Percentiles rank a stretch among this genome's conserved stretches.
phyloP scores from a whole-genome alignment of 2,113 vertebrate species.

The human (Homo sapiens) region DNA sequence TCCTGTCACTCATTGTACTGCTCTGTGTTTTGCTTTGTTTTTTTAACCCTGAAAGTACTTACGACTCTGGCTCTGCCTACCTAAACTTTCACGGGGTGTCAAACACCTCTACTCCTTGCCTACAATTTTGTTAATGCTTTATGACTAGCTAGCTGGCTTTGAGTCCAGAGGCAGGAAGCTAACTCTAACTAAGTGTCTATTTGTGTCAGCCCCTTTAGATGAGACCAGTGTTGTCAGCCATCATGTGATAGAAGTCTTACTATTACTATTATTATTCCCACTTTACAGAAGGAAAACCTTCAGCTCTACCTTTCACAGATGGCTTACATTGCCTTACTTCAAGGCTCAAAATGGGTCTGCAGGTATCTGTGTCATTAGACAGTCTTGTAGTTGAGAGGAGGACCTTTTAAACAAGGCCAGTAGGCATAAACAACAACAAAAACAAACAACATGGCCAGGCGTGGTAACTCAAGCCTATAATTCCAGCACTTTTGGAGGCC shows the following conservation, averaged over 20 bases:
- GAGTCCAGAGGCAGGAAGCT: not conserved
- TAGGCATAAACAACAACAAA: not conserved
- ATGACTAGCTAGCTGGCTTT: not conserved
- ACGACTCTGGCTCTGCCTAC: too few relatives aligned
- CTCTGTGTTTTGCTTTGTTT: not conserved
- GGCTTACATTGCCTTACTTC: not conserved
- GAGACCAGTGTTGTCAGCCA: accelerated
- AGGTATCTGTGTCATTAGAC: too few relatives aligned
- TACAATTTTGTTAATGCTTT: not conserved
- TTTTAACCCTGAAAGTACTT: not conserved
- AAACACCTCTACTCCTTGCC: not conserved
- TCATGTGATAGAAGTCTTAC: too few relatives aligned
- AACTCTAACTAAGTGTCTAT: not conserved
- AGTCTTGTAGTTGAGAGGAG: not conserved
- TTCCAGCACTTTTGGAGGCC: too few relatives aligned
- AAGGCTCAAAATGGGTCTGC: not conserved
- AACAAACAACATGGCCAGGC: not conserved
- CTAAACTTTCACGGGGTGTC: not conserved
- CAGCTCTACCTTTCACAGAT: not conserved
- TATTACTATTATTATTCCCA: not conserved
- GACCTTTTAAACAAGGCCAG: not conserved
- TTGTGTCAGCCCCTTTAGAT: not conserved
- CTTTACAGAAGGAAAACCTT: not conserved
- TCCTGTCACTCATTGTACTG: not conserved
- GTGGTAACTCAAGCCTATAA: too few relatives aligned